A percentile compares a stretch with the other conserved stretches of the same genome.
Evolutionary conservation across 2,113 vertebrate species (phyloP).

Genomic region (Theristicus caerulescens): DNA sequence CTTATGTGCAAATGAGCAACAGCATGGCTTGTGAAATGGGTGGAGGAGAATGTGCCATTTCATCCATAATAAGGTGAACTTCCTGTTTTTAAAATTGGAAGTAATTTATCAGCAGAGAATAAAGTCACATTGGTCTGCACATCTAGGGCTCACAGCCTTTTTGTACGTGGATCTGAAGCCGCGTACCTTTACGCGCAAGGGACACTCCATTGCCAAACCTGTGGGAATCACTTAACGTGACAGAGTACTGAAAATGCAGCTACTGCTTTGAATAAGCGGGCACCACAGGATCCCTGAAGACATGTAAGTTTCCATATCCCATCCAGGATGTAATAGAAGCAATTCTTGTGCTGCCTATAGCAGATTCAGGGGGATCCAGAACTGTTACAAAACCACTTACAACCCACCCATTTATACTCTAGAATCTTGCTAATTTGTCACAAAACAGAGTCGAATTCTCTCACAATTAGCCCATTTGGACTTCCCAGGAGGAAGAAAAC

Average conservation of each 20-base stretch:
- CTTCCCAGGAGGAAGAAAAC: not conserved
- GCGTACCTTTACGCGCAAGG: not conserved
- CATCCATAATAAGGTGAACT: not conserved
- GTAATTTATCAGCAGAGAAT: not conserved
- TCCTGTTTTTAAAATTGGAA: not conserved
- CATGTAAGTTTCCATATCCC: not conserved
- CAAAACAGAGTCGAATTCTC: not conserved
- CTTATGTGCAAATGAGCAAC: not conserved
- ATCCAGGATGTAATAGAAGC: not conserved
- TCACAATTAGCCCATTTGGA: not conserved
- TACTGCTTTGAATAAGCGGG: not conserved
- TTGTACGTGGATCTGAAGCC: not conserved
- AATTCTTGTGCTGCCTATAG: not conserved
- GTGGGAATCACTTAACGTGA: not conserved
- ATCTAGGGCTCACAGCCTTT: not conserved
- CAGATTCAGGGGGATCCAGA: not conserved
- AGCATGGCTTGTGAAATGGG: fast-evolving
- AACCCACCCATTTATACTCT: not conserved
- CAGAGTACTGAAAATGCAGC: not conserved
- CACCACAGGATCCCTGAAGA: too few relatives aligned
- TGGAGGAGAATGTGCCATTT: not conserved
- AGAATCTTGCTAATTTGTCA: not conserved
- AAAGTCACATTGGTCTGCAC: not conserved
- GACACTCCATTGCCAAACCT: not conserved
- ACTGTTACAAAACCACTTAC: not conserved